Percentiles rank a stretch among this genome's conserved stretches.
These are phyloP conservation scores for Falco peregrinus DNA, from an alignment of 2,797 vertebrate genomes.

Conservation along the genomic window DNA sequence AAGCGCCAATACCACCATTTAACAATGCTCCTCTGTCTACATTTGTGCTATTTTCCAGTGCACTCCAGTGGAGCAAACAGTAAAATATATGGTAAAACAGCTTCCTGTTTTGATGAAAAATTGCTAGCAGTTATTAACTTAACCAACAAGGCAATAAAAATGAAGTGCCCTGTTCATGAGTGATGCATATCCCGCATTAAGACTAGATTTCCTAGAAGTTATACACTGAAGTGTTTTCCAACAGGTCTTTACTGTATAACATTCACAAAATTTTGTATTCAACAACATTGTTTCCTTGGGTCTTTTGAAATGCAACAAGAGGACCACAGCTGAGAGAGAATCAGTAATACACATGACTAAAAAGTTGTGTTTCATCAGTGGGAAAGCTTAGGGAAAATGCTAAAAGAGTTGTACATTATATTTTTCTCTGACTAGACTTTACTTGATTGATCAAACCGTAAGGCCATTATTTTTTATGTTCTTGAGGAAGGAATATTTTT, in stretches of 20 bases:
- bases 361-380: background rate
- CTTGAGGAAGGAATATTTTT: background rate
- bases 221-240: background rate
- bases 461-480: background rate
- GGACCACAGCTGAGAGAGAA: background rate
- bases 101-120: slow-evolving; percentile 36
- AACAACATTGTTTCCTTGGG: background rate
- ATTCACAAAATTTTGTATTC: background rate
- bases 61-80: background rate
- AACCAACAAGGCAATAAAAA: slow-evolving; percentile 40
- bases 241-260: background rate
- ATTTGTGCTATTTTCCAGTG: background rate
- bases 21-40: background rate
- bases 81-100: background rate
- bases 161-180: background rate
- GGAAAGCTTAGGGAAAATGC: background rate
- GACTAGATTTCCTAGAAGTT: background rate
- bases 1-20: background rate
- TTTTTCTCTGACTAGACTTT: background rate
- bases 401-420: background rate
- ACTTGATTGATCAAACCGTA: background rate
- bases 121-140: slow-evolving; percentile 1
- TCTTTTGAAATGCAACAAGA: background rate
- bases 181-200: background rate
- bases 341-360: background rate